Base-by-base conservation (phyloP, 1,140 invertebrate species). In the Halotydeus destructor region DNA sequence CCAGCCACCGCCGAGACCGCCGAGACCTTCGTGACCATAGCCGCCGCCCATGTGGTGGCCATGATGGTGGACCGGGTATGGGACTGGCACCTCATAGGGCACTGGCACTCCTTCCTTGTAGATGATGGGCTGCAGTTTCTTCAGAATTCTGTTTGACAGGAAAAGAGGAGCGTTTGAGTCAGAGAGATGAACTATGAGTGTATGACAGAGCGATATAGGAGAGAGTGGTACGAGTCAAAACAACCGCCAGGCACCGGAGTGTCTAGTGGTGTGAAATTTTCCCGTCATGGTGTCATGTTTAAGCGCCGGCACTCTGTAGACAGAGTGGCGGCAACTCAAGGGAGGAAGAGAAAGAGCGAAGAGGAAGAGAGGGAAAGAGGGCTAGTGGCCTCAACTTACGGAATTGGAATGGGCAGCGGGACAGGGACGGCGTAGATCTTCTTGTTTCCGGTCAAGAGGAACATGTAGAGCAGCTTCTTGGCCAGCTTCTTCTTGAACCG, bases 401-500 rank as follows among this genome's bases (percentile, higher is more conserved):
- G 35, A 12, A 37, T 24, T 37, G 35, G 35, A 24, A 37, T 24
- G 3, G 35, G 35, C 22, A 37, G 35, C 5, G 35, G 35, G 14
- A 37, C 22, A 11, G 35, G 35, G 2, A 37, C 16, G 14, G 35
- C 26, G 6, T 37, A 37, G 26, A 37, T 37, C 26, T 37, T 37
- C 19, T 19, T 37, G 6, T 37, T 37, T n/a, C n/a, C n/a, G n/a
- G n/a, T n/a, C n/a, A n/a, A n/a, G n/a, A n/a, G n/a, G n/a, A n/a
- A n/a, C n/a, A n/a, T n/a, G n/a, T n/a, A n/a, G n/a, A n/a, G n/a
- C n/a, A n/a, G n/a, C n/a, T n/a, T n/a, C n/a, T n/a, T n/a, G n/a
- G n/a, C n/a, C n/a, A n/a, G n/a, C n/a, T n/a, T n/a, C n/a, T n/a
- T n/a, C n/a, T n/a, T n/a, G n/a, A n/a, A n/a, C n/a, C n/a, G n/a